Percentiles rank a stretch among this genome's conserved stretches.
Conservation (phyloP, 1,140 invertebrate genomes). For the Sesamia nonagrioides region DNA sequence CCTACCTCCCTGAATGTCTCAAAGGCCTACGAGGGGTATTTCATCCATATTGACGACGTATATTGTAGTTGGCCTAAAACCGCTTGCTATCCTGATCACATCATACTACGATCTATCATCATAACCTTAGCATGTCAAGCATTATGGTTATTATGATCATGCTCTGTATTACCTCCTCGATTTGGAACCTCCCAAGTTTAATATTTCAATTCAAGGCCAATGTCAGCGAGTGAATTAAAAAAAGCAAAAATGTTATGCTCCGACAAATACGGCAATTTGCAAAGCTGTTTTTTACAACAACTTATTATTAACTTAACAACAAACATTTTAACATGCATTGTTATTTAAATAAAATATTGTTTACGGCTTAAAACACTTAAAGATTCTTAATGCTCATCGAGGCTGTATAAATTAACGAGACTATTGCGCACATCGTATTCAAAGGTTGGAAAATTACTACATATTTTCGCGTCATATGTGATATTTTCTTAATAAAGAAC, state of each 20-base stretch:
- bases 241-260: conserved; percentile 33
- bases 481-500: neutral
- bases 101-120: neutral
- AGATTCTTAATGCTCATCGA: conserved; percentile 5
- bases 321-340: conserved; percentile 22
- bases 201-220: conserved; percentile 30
- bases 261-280: conserved; percentile 20
- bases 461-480: neutral
- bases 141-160: neutral
- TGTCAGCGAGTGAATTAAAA: conserved; percentile 19
- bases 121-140: neutral
- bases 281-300: conserved; percentile 18
- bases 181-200: neutral
- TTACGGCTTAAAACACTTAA: conserved; percentile 18
- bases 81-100: neutral
- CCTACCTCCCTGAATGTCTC: too few species aligned
- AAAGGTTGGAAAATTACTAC: conserved; percentile 5
- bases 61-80: neutral
- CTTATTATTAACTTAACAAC: conserved; percentile 7
- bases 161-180: neutral
- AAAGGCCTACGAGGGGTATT: too few species aligned
- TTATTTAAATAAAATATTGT: conserved; percentile 29
- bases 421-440: conserved; percentile 18
- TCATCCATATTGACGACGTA: too few species aligned
- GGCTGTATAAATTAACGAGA: conserved; percentile 26